Percentiles rank a stretch among this genome's conserved stretches.
Conservation (phyloP, 2,113 vertebrate species). For the Phalacrocorax pelagicus region DNA sequence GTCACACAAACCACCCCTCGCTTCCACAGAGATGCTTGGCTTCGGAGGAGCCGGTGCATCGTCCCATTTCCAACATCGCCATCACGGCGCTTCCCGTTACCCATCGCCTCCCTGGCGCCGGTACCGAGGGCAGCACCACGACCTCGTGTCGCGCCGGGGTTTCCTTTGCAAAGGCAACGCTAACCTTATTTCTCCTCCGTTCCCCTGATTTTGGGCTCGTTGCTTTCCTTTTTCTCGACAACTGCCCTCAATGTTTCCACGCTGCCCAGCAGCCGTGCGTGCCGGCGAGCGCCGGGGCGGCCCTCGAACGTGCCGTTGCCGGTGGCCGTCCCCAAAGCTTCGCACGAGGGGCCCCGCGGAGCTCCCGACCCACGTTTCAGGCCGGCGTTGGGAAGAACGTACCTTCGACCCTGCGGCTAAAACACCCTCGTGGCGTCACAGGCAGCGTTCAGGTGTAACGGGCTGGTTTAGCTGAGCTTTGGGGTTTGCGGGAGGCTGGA, state of each 20-base stretch:
- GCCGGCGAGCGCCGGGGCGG: rapidly evolving
- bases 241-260: rapidly evolving
- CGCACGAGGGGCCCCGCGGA: background rate
- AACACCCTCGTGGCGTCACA: rapidly evolving
- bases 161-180: background rate
- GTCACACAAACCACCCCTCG: rapidly evolving
- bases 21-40: background rate
- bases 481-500: background rate
- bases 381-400: rapidly evolving
- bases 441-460: rapidly evolving
- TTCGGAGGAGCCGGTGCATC: rapidly evolving
- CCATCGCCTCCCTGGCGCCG: rapidly evolving
- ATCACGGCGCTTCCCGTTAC: rapidly evolving
- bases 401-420: background rate
- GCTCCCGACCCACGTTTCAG: background rate
- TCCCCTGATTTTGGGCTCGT: rapidly evolving
- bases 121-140: rapidly evolving
- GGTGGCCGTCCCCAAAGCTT: background rate
- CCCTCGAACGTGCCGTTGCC: background rate
- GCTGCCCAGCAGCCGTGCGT: rapidly evolving
- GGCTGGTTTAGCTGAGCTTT: background rate
- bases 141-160: rapidly evolving
- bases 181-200: background rate
- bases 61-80: background rate
- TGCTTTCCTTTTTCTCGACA: background rate